Conservation (phyloP, 2,888 invertebrate species). For the Dolichopus griseipennis region DNA sequence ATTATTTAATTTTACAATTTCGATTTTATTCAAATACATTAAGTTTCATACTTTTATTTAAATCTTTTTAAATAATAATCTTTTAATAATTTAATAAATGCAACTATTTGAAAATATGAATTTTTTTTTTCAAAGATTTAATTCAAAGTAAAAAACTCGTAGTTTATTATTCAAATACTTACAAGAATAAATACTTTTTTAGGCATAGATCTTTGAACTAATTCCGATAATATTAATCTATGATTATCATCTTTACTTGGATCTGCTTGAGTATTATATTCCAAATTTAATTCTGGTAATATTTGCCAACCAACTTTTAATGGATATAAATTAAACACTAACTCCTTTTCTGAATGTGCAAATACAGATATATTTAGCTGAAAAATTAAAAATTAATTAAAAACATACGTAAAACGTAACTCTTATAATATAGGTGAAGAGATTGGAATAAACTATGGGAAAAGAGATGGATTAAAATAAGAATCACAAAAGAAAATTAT, state of each 20-base stretch:
- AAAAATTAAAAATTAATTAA: conserved; percentile 4
- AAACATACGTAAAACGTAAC: not conserved
- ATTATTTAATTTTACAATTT: no score
- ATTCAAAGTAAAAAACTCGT: no score
- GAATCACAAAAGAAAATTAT: no score
- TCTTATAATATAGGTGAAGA: not conserved
- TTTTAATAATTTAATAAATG: no score
- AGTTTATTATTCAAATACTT: no score
- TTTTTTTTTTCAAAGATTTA: no score
- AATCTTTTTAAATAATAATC: no score
- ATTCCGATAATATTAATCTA: conserved; percentile 35
- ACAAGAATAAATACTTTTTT: conserved; percentile 43
- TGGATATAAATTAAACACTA: conserved; percentile 42
- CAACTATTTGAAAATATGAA: no score
- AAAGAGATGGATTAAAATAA: no score
- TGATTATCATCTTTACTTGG: conserved; percentile 37
- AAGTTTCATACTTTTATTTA: no score
- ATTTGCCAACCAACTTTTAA: conserved; percentile 42
- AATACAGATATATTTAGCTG: conserved; percentile 42
- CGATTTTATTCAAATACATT: no score
- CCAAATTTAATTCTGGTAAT: conserved; percentile 38
- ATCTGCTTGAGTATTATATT: conserved; percentile 39
- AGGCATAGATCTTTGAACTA: conserved; percentile 42
- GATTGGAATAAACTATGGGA: not conserved
- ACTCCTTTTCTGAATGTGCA: conserved; percentile 38